Evolutionary conservation across 2,888 invertebrate genomes (phyloP), one percentile per base, ranked within the genome.

Genomic region (Carcina quercana): DNA sequence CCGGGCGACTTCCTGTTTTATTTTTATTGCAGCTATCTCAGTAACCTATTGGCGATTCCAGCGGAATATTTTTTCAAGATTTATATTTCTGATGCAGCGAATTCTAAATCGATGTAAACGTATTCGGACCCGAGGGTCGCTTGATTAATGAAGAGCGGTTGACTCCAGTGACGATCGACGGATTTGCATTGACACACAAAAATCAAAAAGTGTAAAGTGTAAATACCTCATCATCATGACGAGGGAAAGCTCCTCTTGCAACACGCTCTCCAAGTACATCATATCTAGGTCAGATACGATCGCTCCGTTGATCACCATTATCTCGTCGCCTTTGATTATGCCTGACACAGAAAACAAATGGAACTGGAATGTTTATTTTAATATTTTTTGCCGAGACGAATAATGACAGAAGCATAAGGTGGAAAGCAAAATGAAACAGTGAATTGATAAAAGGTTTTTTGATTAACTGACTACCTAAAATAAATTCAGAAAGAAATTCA

Each of bases 251-350:
- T 96, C 96, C 74, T 97, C 97, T 79, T 97, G 97, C 52, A 98
- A 88, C 44, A 97, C 94, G 66, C 95, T 95, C 82, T 98, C 98
- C 70, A 98, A 89, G 87, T 96, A 97, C 94, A 98, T 97, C 97
- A 98, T 98, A 88, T 98, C 98, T 85, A 98, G 88, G 86, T 98
- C 97, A 63, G 96, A 95, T 52, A 98, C 97, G 74, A 97, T 95
- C 57, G 97, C 96, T 48, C 97, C 96, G 86, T 98, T 98, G 85
- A 98, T 97, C 75, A 98, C 96, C 92, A 98, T 95, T 76, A 98
- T 97, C 87, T 98, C 98, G 84, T 98, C 98, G 60, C 97, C 94
- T 86, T 96, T 95, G 79, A 96, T 95, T 71, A 98, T 93, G 66
- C 97, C 97, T 97, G 86, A 52, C 75, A 62, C 59, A 69, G 62